Conservation (phyloP, 2,113 vertebrate genomes). For the Hippolais icterina region DNA sequence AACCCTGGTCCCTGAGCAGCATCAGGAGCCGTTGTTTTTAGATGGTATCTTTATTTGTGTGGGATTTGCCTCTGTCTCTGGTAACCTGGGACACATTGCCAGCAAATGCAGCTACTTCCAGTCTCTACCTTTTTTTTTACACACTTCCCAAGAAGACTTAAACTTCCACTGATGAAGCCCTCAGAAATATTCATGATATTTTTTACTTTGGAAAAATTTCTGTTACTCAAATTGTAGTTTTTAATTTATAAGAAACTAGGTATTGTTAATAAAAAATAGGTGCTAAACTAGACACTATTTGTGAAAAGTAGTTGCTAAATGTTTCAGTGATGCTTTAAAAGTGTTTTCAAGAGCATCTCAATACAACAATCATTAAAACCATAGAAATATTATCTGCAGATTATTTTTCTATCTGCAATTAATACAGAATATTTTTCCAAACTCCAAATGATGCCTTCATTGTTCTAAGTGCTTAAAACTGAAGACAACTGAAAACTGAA, state of each 20-base stretch:
- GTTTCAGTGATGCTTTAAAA: not conserved
- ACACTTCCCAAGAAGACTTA: not conserved
- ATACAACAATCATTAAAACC: not conserved
- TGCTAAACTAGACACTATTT: not conserved
- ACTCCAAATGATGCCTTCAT: not conserved
- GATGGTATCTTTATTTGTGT: not conserved
- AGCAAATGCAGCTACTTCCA: not conserved
- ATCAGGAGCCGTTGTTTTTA: not conserved
- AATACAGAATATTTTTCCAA: not conserved
- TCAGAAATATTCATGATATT: not conserved
- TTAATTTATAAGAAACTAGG: not conserved
- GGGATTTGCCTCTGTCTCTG: not conserved
- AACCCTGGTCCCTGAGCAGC: not conserved
- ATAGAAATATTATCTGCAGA: not conserved
- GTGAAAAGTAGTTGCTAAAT: not conserved
- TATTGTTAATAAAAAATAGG: not conserved
- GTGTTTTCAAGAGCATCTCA: not conserved
- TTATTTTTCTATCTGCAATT: not conserved
- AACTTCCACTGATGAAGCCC: not conserved
- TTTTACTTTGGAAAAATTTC: not conserved
- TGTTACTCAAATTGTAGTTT: not conserved
- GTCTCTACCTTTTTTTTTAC: not conserved
- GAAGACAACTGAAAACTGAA: too few species aligned
- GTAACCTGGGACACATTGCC: not conserved
- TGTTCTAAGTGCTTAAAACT: not conserved